These are phyloP conservation scores for Elephas maximus DNA, from an alignment of 2,113 vertebrate genomes.

Conservation along the genomic window DNA sequence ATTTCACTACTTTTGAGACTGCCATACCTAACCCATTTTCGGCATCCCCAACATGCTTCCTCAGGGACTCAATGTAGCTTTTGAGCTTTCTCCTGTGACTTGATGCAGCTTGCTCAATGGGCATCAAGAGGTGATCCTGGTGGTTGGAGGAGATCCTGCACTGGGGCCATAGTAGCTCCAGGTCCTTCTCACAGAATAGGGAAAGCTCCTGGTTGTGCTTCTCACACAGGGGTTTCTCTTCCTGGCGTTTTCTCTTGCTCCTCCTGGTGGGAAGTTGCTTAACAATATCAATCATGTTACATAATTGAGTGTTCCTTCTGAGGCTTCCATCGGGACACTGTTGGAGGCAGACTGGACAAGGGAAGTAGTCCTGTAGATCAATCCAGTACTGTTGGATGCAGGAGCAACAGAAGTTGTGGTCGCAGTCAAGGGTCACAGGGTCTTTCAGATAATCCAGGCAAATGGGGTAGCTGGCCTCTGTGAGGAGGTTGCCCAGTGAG, in stretches of 20 bases:
- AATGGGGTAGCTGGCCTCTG: constrained; percentile 33
- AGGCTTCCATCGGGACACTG: neutral
- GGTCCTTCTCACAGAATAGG: constrained; percentile 70
- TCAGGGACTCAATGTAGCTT: neutral
- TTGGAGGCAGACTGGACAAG: neutral
- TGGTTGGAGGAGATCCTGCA: neutral
- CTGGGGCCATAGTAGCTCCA: neutral
- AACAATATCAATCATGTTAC: neutral
- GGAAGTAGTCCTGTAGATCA: neutral
- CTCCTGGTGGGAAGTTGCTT: neutral
- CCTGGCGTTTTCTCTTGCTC: neutral
- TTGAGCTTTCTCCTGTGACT: neutral
- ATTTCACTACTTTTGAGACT: neutral
- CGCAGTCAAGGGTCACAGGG: neutral
- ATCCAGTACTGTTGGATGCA: constrained; percentile 33
- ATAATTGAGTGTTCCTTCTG: neutral
- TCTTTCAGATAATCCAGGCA: constrained; percentile 38
- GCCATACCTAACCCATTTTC: neutral
- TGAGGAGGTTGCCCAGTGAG: constrained; percentile 16
- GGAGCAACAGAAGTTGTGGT: constrained; percentile 66
- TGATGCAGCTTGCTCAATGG: neutral
- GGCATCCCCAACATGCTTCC: neutral
- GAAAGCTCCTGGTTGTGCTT: neutral
- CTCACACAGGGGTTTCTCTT: neutral
- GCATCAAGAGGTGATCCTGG: too few species aligned